These are phyloP conservation scores for Pantelozetes paolii DNA, from an alignment of 2,888 invertebrate species.

Conservation along the genomic window DNA sequence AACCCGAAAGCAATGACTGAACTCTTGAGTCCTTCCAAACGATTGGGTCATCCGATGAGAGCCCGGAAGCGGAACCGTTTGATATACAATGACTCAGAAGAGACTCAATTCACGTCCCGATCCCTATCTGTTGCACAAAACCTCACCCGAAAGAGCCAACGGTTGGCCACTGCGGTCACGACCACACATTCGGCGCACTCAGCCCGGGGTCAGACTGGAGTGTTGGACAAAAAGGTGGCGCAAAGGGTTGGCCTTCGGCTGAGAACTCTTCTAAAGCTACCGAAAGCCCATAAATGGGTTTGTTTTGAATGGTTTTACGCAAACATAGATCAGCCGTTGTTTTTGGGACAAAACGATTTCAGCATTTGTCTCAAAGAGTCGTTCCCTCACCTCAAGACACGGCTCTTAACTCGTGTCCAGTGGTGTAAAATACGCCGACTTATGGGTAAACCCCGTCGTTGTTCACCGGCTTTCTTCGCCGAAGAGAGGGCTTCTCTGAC, in stretches of 20 bases:
- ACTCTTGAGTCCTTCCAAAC: slow-evolving; percentile 24
- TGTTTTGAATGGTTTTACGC: slow-evolving; percentile 99
- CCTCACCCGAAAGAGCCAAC: slow-evolving; percentile 55
- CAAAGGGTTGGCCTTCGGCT: slow-evolving; percentile 81
- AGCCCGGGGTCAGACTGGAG: neutral
- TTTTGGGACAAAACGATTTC: slow-evolving; percentile 94
- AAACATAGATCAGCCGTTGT: slow-evolving; percentile 87
- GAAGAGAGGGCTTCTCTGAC: slow-evolving; percentile 89
- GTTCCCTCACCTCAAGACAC: slow-evolving; percentile 83
- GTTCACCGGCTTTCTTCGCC: slow-evolving; percentile 74
- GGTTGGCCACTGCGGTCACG: neutral
- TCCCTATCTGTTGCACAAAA: slow-evolving; percentile 56
- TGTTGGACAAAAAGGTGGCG: slow-evolving; percentile 72
- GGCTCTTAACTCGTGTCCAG: slow-evolving; percentile 77
- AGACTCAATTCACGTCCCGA: slow-evolving; percentile 62
- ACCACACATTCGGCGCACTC: neutral
- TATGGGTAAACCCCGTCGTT: slow-evolving; percentile 89
- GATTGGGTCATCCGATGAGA: slow-evolving; percentile 53
- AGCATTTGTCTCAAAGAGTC: slow-evolving; percentile 85
- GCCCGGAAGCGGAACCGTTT: slow-evolving; percentile 82
- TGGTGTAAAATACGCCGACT: slow-evolving; percentile 92
- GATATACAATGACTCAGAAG: slow-evolving; percentile 72
- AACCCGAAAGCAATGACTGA: neutral
- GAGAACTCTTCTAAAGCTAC: slow-evolving; percentile 87
- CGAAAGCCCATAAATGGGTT: slow-evolving; percentile 98